These are phyloP conservation scores for Raja brachyura DNA, from an alignment of 2,113 vertebrate genomes.

Conservation along the genomic window DNA sequence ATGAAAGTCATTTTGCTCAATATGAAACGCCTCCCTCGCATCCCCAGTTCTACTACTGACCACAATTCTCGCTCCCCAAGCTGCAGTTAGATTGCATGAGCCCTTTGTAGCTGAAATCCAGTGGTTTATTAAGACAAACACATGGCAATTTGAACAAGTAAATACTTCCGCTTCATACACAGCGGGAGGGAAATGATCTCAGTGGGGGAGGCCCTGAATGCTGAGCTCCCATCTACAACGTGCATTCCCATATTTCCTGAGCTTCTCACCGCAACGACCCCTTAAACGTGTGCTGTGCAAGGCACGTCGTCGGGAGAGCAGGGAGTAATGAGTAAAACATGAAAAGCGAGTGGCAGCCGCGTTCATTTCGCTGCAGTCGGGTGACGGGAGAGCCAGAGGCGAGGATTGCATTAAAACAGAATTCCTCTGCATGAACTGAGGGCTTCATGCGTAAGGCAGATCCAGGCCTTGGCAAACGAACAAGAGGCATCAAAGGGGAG, in stretches of 20 bases:
- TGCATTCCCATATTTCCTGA: slow-evolving; percentile 13
- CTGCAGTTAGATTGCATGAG: slow-evolving; percentile 7
- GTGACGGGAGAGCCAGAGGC: not conserved
- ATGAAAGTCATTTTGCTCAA: not conserved
- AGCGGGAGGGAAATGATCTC: slow-evolving; percentile 9
- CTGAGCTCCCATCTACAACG: not conserved
- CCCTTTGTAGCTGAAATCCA: slow-evolving; percentile 9
- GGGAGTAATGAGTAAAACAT: not conserved
- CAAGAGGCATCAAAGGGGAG: not conserved
- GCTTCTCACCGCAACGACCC: not conserved
- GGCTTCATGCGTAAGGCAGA: not conserved
- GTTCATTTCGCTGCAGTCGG: not conserved
- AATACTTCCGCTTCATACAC: slow-evolving; percentile 24
- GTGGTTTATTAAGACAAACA: slow-evolving; percentile 17
- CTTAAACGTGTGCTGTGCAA: not conserved
- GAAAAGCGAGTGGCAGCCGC: not conserved
- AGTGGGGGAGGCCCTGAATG: not conserved
- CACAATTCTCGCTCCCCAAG: not conserved
- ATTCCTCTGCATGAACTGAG: not conserved
- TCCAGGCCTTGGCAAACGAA: not conserved
- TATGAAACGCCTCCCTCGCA: not conserved
- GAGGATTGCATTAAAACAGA: not conserved
- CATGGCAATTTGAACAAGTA: slow-evolving; percentile 35
- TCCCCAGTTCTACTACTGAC: not conserved
- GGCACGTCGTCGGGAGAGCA: not conserved